A percentile compares a stretch with the other conserved stretches of the same genome.
Evolutionary conservation across 1,140 invertebrate genomes (phyloP).

Genomic region (Bacillus rossius): DNA sequence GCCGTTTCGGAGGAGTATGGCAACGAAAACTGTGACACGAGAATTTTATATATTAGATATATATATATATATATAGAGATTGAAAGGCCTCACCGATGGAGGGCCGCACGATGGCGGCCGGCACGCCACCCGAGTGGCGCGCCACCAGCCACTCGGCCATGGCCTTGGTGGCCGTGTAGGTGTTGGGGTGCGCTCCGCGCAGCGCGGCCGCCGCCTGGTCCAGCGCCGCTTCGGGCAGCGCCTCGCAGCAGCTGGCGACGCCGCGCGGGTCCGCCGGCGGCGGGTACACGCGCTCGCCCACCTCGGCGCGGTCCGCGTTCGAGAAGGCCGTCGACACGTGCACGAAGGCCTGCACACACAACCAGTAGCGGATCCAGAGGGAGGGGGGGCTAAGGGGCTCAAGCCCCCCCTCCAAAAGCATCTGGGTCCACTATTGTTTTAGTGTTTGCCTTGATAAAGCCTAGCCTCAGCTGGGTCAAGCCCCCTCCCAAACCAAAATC

Average conservation of each 20-base stretch:
- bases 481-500: too few relatives aligned
- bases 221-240: slow-evolving; percentile 51
- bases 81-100: slow-evolving; percentile 69
- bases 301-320: slow-evolving; percentile 63
- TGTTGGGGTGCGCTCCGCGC: slow-evolving; percentile 70
- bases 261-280: slow-evolving; percentile 55
- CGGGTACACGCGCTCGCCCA: slow-evolving; percentile 68
- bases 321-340: slow-evolving; percentile 88
- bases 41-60: too few relatives aligned
- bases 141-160: slow-evolving; percentile 71
- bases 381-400: too few relatives aligned
- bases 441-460: too few relatives aligned
- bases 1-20: too few relatives aligned
- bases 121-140: slow-evolving; percentile 56
- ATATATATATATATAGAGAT: too few relatives aligned
- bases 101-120: slow-evolving; percentile 84
- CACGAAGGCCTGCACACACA: slow-evolving; percentile 56
- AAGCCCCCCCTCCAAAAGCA: too few relatives aligned
- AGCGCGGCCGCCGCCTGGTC: slow-evolving; percentile 49
- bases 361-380: too few relatives aligned
- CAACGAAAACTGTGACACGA: too few relatives aligned
- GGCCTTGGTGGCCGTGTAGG: slow-evolving; percentile 83
- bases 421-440: too few relatives aligned
- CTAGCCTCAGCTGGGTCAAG: too few relatives aligned
- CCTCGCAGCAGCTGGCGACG: slow-evolving; percentile 53